Base-by-base conservation (phyloP, 2,113 vertebrate species). In the Calidris pygmaea region DNA sequence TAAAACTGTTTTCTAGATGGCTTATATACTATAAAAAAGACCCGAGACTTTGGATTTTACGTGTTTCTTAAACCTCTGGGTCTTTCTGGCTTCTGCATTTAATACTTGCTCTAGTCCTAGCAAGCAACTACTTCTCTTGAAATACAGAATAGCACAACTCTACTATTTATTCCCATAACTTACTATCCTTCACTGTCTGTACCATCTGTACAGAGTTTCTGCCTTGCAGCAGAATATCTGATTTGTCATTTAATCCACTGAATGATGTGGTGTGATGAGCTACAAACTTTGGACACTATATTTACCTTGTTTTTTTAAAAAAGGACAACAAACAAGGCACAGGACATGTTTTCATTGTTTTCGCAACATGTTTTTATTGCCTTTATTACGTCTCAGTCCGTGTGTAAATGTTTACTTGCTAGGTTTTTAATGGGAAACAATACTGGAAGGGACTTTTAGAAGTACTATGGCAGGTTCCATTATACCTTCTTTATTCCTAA, bases 351-450 rank as follows among this genome's bases (percentile, higher is more conserved):
- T 63, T 55, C 2, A 6, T 12, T 80, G 43, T 48, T 48, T 23
- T 71, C 5, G 45, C 12, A 9, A 29, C 0, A 1, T 4, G 9
- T n/a, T 68, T 63, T 55, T 2, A 6, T 12, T 80, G 48, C 10
- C 3, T 4, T 76, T 65, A 21, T 17, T 32, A 7, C 20, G 14
- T 75, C 24, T 84, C 2, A 2, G 19, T 34, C 26, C 0, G 0
- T 43, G 21, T 60, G 10, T 35, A 53, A 48, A 30, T 30, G 21
- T 27, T 4, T 39, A 26, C 4, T 26, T 89, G 14, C 15, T 85
- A 29, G 19, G 10, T 15, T 84, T 47, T 53, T 45, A 63, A 29
- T 26, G 58, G 43, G 37, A 55, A 45, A 15, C 15, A 59, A 6
- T 24, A 35, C 52, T 27, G 22, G 21, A 35, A 93, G 18, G 2